Percentiles rank a stretch among this genome's conserved stretches.
Conservation (phyloP, 2,888 invertebrate species). For the Cyaniris semiargus region DNA sequence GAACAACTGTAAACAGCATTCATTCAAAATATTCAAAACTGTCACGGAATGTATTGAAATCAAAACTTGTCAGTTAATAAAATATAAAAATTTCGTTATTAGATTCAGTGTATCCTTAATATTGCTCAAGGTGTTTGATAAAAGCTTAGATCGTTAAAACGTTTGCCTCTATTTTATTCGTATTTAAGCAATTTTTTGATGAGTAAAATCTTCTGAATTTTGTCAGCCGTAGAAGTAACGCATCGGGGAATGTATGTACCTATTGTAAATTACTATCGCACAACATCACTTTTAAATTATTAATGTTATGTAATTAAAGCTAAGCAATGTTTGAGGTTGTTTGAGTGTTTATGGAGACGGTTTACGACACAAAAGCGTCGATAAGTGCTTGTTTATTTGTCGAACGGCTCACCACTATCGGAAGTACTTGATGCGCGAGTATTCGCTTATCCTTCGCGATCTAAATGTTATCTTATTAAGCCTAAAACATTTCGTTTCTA, state of each 20-base stretch:
- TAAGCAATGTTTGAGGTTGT: constrained; percentile 25
- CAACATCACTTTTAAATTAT: constrained; percentile 32
- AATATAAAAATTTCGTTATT: not conserved
- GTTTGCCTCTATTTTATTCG: constrained; percentile 7
- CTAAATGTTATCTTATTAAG: constrained; percentile 3
- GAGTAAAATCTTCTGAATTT: not conserved
- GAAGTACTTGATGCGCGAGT: not conserved
- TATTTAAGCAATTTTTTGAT: not conserved
- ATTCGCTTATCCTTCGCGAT: not conserved
- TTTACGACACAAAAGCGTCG: constrained; percentile 17
- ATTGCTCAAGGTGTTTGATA: constrained; percentile 26
- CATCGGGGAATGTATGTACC: not conserved
- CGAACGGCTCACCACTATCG: not conserved
- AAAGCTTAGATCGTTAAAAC: constrained; percentile 7
- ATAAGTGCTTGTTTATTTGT: constrained; percentile 17
- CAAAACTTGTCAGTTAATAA: not conserved
- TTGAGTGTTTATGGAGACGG: constrained; percentile 8
- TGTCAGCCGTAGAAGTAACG: not conserved
- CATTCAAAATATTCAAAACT: not conserved
- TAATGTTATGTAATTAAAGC: constrained; percentile 8
- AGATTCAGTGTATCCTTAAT: not conserved
- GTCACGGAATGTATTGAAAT: not conserved
- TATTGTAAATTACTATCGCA: constrained; percentile 35
- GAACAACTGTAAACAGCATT: not conserved
- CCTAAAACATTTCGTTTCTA: constrained; percentile 2